phyloP scores from a whole-genome alignment of 2,888 invertebrate species.

The Drosophila neoperkinsi region DNA sequence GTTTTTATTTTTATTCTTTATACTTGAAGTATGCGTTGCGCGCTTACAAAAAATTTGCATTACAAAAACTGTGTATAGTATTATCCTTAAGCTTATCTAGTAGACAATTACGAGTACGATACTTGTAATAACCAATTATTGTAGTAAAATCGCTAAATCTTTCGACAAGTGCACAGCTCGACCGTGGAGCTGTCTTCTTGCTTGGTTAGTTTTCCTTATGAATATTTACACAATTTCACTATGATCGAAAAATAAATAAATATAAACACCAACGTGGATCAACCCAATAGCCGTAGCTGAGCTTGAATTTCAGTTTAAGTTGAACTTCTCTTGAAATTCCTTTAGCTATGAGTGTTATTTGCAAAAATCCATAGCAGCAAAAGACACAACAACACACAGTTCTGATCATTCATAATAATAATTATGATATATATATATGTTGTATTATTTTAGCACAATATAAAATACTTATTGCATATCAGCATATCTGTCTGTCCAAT shows the following conservation, averaged over 20 bases:
- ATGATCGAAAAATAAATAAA: slow-evolving; percentile 12
- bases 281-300: slow-evolving; percentile 34
- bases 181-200: not conserved
- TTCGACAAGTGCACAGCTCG: slow-evolving; percentile 9
- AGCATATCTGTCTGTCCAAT: slow-evolving; percentile 29
- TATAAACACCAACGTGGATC: slow-evolving; percentile 5
- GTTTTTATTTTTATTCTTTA: slow-evolving; percentile 19
- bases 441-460: slow-evolving; percentile 5
- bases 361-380: slow-evolving; percentile 15
- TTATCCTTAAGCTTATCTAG: slow-evolving; percentile 44
- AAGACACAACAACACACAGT: slow-evolving; percentile 6
- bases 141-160: slow-evolving; percentile 64
- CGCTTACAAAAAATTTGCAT: slow-evolving; percentile 41
- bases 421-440: slow-evolving; percentile 15
- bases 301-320: slow-evolving; percentile 55
- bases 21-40: slow-evolving; percentile 44
- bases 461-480: slow-evolving; percentile 47
- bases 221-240: slow-evolving; percentile 59
- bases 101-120: slow-evolving; percentile 50
- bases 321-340: slow-evolving; percentile 51
- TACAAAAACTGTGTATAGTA: slow-evolving; percentile 44
- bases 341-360: slow-evolving; percentile 36
- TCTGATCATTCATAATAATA: slow-evolving; percentile 25
- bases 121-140: slow-evolving; percentile 51
- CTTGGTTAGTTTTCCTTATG: slow-evolving; percentile 36